A percentile compares a stretch with the other conserved stretches of the same genome.
Evolutionary conservation across 2,797 vertebrate genomes (phyloP).

Genomic region (Merluccius polli): DNA sequence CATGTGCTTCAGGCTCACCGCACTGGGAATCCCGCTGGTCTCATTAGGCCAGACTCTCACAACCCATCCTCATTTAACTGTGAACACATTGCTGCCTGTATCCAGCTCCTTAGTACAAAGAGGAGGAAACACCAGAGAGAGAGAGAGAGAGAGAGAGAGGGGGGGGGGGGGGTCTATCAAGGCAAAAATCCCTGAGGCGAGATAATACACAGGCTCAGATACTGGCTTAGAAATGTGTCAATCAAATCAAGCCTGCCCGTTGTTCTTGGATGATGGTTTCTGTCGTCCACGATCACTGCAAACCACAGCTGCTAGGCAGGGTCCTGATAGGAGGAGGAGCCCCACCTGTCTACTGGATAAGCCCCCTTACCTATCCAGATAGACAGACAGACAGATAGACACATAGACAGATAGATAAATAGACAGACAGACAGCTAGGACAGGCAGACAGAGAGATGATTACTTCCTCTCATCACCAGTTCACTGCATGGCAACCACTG

Average conservation of each 20-base stretch:
- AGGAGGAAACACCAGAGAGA: background rate
- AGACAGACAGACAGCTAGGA: background rate
- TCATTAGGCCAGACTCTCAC: slow-evolving; percentile 50
- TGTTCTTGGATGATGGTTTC: background rate
- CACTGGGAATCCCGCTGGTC: slow-evolving; percentile 47
- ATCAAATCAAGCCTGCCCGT: background rate
- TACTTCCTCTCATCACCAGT: background rate
- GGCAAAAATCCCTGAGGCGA: background rate
- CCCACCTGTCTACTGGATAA: slow-evolving; percentile 10
- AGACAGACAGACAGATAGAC: background rate
- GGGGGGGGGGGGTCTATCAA: background rate
- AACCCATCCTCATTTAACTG: too few relatives aligned
- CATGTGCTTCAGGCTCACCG: slow-evolving; percentile 48
- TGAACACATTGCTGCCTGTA: too few relatives aligned
- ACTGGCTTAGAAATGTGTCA: background rate
- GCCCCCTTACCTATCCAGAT: slow-evolving; percentile 20
- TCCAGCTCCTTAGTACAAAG: background rate
- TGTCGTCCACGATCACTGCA: background rate
- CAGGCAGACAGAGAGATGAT: background rate
- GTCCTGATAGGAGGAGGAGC: slow-evolving; percentile 21
- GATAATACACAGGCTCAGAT: background rate
- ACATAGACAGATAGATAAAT: background rate
- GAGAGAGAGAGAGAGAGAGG: too few relatives aligned
- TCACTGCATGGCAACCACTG: slow-evolving; percentile 33
- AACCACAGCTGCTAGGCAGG: slow-evolving; percentile 16